Percentiles rank a stretch among this genome's conserved stretches.
These are phyloP conservation scores for Tachycineta bicolor DNA, from an alignment of 2,113 vertebrate species.

Conservation along the genomic window DNA sequence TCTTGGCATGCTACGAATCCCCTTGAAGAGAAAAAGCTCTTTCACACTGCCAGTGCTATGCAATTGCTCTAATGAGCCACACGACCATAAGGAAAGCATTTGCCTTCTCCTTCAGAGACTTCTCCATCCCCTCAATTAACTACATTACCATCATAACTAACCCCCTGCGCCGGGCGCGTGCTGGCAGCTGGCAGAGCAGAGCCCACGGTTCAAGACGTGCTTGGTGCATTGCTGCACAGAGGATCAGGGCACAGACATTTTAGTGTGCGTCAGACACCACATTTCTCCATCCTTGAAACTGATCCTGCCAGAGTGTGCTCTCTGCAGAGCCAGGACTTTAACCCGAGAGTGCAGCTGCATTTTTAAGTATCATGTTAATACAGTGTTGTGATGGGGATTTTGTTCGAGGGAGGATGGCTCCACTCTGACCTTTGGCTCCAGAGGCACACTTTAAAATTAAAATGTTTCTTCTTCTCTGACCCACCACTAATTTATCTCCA, in stretches of 20 bases:
- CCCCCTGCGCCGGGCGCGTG: neutral
- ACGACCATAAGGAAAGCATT: neutral
- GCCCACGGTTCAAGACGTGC: neutral
- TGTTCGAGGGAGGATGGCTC: slow-evolving; percentile 19
- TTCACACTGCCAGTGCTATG: neutral
- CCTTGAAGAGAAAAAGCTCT: neutral
- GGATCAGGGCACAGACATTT: slow-evolving; percentile 38
- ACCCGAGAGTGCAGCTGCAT: slow-evolving; percentile 51
- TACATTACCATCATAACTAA: neutral
- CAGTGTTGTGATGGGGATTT: slow-evolving; percentile 26
- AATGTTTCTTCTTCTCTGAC: neutral
- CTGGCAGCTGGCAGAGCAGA: slow-evolving; percentile 38
- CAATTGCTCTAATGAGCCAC: neutral
- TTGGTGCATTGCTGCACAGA: neutral
- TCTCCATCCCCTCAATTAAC: neutral
- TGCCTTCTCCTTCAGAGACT: neutral
- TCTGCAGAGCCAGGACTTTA: slow-evolving; percentile 41
- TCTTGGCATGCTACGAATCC: neutral
- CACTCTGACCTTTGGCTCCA: slow-evolving; percentile 32
- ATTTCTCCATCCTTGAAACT: slow-evolving; percentile 65
- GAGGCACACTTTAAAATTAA: slow-evolving; percentile 26
- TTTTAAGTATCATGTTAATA: slow-evolving; percentile 58
- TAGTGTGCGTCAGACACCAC: slow-evolving; percentile 33
- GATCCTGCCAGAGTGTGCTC: slow-evolving; percentile 51
- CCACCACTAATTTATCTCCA: neutral